Percentiles rank a stretch among this genome's conserved stretches.
These are phyloP conservation scores for Trogon melanurus DNA, from an alignment of 2,113 vertebrate genomes.

Conservation along the genomic window DNA sequence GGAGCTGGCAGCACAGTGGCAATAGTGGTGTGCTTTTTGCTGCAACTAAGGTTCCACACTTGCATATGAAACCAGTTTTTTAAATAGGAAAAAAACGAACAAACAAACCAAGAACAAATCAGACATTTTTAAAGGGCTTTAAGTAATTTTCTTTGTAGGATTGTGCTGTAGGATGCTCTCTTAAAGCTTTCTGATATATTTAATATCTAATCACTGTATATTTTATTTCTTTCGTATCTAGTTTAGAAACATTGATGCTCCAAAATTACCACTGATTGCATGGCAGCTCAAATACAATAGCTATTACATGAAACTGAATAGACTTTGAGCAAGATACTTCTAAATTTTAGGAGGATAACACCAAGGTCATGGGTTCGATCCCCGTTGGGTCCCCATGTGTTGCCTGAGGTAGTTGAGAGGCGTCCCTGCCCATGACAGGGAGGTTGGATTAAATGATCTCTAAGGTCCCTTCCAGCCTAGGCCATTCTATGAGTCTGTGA, in stretches of 20 bases:
- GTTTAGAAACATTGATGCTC: background rate
- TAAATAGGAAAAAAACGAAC: background rate
- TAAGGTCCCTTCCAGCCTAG: too few species aligned
- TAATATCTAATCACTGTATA: background rate
- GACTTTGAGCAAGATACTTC: background rate
- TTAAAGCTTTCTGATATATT: background rate
- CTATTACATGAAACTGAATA: background rate
- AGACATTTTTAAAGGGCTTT: background rate
- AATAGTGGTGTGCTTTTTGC: background rate
- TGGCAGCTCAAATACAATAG: background rate
- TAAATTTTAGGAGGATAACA: background rate
- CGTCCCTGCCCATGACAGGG: too few species aligned
- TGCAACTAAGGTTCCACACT: background rate
- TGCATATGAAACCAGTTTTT: background rate
- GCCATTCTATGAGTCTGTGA: too few species aligned
- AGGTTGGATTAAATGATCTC: too few species aligned
- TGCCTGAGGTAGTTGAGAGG: too few species aligned
- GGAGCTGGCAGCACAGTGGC: background rate
- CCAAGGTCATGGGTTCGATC: too few species aligned
- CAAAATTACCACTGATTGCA: background rate
- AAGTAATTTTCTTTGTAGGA: rapidly evolving
- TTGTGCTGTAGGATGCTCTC: background rate
- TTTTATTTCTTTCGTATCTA: background rate
- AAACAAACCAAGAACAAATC: background rate
- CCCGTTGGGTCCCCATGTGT: too few species aligned